Conservation (phyloP, 1,140 invertebrate species). For the Pogonomyrmex californicus region DNA sequence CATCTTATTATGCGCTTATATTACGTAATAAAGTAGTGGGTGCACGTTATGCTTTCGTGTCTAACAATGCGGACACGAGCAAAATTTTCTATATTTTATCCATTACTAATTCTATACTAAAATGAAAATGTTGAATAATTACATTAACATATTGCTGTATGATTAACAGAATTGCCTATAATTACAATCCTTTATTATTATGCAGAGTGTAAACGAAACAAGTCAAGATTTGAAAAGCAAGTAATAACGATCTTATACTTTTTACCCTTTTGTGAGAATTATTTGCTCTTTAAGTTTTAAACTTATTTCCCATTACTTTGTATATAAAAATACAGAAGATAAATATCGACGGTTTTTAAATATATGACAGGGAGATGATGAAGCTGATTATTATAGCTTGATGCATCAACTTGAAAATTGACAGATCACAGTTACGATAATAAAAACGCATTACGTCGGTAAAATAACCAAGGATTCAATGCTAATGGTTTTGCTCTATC, state of each 20-base stretch:
- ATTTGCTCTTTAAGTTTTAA: not conserved
- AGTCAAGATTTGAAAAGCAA: not conserved
- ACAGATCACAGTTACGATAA: not conserved
- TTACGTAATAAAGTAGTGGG: not conserved
- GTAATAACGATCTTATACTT: not conserved
- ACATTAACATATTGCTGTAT: not conserved
- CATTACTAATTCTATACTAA: not conserved
- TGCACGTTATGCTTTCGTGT: not conserved
- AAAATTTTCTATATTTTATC: not conserved
- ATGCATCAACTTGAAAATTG: not conserved
- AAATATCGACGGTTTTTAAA: not conserved
- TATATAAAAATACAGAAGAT: not conserved
- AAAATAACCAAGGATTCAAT: not conserved
- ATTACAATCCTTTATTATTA: not conserved
- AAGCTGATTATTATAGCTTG: not conserved
- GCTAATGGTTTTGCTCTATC: not conserved
- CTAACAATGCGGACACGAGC: not conserved
- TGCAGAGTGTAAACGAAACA: not conserved
- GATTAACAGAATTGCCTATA: not conserved
- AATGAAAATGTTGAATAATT: not conserved
- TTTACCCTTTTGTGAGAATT: not conserved
- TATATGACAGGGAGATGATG: not conserved
- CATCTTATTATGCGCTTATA: constrained; percentile 29
- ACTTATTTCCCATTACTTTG: not conserved
- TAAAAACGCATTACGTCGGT: not conserved